Evolutionary conservation across 2,888 invertebrate species (phyloP).

Genomic region (Drosophila melanosoma): DNA sequence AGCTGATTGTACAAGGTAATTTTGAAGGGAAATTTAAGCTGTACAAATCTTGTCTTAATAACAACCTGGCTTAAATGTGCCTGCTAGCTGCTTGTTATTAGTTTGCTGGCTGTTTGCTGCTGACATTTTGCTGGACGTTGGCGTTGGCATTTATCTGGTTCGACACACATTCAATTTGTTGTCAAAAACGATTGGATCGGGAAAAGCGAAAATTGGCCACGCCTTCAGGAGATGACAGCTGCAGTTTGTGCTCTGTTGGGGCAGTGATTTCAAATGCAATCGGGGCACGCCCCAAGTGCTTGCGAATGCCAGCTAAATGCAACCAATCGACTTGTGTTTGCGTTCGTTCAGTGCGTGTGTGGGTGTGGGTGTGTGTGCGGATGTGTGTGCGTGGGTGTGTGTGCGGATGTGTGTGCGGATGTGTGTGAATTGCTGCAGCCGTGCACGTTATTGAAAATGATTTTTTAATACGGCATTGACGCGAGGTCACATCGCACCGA

Average conservation of each 20-base stretch:
- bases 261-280: slow-evolving; percentile 4
- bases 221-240: slow-evolving; percentile 40
- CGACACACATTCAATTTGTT: slow-evolving; percentile 3
- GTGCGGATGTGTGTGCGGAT: background rate
- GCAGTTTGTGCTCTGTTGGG: slow-evolving; percentile 9
- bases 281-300: slow-evolving; percentile 33
- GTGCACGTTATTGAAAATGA: slow-evolving; percentile 79
- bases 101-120: background rate
- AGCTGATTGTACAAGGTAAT: background rate
- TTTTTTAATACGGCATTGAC: slow-evolving; percentile 78
- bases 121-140: slow-evolving; percentile 1
- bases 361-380: background rate
- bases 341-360: background rate
- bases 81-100: background rate
- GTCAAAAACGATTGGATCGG: slow-evolving; percentile 16
- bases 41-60: background rate
- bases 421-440: slow-evolving; percentile 31
- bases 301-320: slow-evolving; percentile 51
- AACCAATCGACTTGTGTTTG: slow-evolving; percentile 48
- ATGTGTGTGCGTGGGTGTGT: background rate
- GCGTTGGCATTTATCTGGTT: background rate
- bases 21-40: background rate
- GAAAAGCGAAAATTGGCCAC: slow-evolving; percentile 10
- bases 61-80: background rate
- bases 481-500: slow-evolving; percentile 27